Conservation (phyloP, 2,888 invertebrate species). For the Malacosoma neustria region DNA sequence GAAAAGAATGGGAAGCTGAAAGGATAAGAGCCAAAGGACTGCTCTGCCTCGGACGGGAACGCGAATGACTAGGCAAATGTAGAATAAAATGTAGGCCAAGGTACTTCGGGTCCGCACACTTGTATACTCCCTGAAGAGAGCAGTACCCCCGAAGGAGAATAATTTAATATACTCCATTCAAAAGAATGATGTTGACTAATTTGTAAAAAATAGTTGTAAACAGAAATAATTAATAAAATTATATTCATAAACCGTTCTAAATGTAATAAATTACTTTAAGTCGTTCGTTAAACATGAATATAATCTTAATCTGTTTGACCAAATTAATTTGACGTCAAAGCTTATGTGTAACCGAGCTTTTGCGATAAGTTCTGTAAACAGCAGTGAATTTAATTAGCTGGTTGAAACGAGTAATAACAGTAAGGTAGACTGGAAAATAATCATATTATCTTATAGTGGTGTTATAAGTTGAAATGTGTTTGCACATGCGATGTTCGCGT, state of each 20-base stretch:
- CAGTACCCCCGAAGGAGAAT: too few relatives aligned
- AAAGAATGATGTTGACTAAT: too few relatives aligned
- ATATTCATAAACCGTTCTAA: not conserved
- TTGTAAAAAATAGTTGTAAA: too few relatives aligned
- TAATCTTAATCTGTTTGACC: constrained; percentile 12
- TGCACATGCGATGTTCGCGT: constrained; percentile 33
- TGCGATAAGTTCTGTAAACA: constrained; percentile 15
- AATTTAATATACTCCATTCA: too few relatives aligned
- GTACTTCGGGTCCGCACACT: too few relatives aligned
- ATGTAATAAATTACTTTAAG: constrained; percentile 1
- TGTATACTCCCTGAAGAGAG: too few relatives aligned
- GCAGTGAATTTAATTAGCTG: constrained; percentile 26
- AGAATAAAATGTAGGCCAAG: too few relatives aligned
- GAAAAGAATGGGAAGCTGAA: too few relatives aligned
- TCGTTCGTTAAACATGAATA: constrained; percentile 7
- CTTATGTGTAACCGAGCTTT: constrained; percentile 5
- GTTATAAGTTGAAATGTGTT: constrained; percentile 35
- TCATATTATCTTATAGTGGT: constrained; percentile 40
- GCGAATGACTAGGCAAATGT: too few relatives aligned
- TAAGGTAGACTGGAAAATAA: not conserved
- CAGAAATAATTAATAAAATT: too few relatives aligned
- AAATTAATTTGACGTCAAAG: constrained; percentile 12
- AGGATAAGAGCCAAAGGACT: too few relatives aligned
- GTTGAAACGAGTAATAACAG: constrained; percentile 19
- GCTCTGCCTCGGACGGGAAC: too few relatives aligned